Base-by-base conservation (phyloP, 2,797 vertebrate genomes). In the Cossypha heuglini region DNA sequence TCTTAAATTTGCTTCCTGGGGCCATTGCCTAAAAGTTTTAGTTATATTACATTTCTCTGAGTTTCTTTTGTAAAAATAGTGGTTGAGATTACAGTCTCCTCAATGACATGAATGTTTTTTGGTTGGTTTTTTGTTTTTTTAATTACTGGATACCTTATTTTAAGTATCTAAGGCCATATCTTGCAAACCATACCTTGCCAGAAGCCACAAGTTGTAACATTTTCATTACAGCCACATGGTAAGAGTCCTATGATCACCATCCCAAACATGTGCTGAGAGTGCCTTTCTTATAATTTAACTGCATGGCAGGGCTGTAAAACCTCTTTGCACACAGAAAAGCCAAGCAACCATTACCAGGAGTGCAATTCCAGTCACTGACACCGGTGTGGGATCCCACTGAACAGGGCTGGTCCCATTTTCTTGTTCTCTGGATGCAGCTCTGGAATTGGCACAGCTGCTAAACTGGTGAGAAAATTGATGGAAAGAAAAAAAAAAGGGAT, bases 1-100 rank as follows among this genome's bases (percentile, higher is more conserved):
- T 96, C 71, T 95, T 87, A 43, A 95, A 97, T 76, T 97, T 98
- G 16, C 98, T 98, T 81, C 88, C 59, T 29, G 84, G 57, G 13
- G 97, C 96, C 98, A 98, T 97, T 62, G 24, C 52, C 76, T 59
- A 13, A 28, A 88, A 42, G 16, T 37, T 72, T 64, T 3, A 33
- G 48, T 49, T 33, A 4, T 8, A 6, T 31, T 11, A 29, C 13
- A 35, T 66, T 81, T 81, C 45, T 42, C 20, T 43, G 38, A 25
- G 35, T 51, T 49, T 86, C 10, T 78, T 24, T 29, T 58, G 42
- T 37, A 29, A 71, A 84, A 69, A 38, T 0, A 29, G 14, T 1
- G 31, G 40, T 61, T 10, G 19, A 33, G 52, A 40, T 40, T 48
- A 10, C 7, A 48, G 22, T 17, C 2, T 63, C 26, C 40, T 35